Evolutionary conservation across 2,113 vertebrate genomes (phyloP).

Genomic region (Pachyramphus minor): DNA sequence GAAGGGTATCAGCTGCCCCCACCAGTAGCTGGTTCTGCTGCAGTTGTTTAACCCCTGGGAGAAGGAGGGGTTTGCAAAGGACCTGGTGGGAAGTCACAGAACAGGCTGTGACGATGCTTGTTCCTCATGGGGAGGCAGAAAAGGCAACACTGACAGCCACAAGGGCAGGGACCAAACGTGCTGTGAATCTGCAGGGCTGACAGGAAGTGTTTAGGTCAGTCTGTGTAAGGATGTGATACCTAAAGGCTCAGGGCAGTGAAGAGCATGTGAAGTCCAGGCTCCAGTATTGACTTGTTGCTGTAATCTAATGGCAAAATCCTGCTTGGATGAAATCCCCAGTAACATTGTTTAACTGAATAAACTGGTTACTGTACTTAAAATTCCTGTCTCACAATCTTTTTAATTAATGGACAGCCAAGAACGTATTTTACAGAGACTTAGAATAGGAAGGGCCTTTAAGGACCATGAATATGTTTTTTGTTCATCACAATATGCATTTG

Average conservation of each 20-base stretch:
- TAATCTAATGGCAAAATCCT: neutral
- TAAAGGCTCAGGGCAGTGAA: neutral
- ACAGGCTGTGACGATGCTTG: accelerated
- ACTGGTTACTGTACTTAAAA: conserved; percentile 1
- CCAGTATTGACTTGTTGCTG: neutral
- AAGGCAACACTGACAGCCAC: neutral
- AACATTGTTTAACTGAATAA: neutral
- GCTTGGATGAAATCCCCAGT: neutral
- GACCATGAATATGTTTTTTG: neutral
- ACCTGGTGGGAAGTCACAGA: neutral
- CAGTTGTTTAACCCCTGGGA: neutral
- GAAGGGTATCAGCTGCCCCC: neutral
- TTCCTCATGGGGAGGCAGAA: neutral
- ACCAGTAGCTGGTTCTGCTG: neutral
- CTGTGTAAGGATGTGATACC: neutral
- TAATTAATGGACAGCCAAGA: neutral
- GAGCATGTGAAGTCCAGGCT: neutral
- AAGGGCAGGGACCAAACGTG: neutral
- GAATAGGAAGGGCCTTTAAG: neutral
- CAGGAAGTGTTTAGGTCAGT: neutral
- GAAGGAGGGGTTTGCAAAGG: neutral
- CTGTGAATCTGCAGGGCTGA: neutral
- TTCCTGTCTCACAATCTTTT: neutral
- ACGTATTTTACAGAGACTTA: neutral
- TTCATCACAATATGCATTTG: neutral